A percentile compares a stretch with the other conserved stretches of the same genome.
phyloP scores from a whole-genome alignment of 2,113 vertebrate genomes.

The Nesogale talazaci region DNA sequence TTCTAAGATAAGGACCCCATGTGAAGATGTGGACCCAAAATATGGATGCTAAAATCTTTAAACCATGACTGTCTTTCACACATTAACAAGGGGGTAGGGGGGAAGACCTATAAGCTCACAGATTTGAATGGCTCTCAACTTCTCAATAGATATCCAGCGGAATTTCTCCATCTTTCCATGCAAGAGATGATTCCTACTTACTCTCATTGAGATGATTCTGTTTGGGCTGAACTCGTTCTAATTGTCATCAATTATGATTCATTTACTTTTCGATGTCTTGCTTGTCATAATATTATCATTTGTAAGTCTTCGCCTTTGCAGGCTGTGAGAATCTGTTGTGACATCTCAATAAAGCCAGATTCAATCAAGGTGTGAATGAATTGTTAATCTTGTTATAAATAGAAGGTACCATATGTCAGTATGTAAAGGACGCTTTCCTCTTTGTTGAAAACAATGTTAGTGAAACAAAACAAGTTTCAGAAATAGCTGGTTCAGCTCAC shows the following conservation, averaged over 20 bases:
- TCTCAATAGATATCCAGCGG: constrained; percentile 42
- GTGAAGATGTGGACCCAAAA: constrained; percentile 62
- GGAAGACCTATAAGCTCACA: constrained; percentile 69
- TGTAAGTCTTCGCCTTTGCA: constrained; percentile 86
- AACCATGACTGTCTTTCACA: constrained; percentile 58
- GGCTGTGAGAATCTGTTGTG: constrained; percentile 86
- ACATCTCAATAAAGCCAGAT: constrained; percentile 89
- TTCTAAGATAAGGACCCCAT: not conserved
- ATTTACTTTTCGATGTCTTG: constrained; percentile 87
- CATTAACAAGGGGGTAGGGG: constrained; percentile 74
- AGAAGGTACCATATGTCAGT: constrained; percentile 87
- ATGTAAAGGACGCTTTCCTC: constrained; percentile 77
- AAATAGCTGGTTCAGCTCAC: constrained; percentile 63
- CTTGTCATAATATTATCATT: constrained; percentile 89
- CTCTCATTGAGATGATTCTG: constrained; percentile 66
- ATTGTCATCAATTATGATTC: constrained; percentile 88
- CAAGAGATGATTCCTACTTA: constrained; percentile 51
- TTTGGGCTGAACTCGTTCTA: constrained; percentile 86
- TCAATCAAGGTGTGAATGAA: constrained; percentile 89
- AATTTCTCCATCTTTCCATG: constrained; percentile 52
- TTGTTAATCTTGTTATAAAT: constrained; percentile 89
- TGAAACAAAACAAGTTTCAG: constrained; percentile 77
- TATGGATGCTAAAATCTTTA: constrained; percentile 71
- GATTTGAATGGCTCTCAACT: constrained; percentile 68
- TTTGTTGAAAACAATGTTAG: constrained; percentile 80